Base-by-base conservation (phyloP, 2,113 vertebrate species). In the Gavia stellata region DNA sequence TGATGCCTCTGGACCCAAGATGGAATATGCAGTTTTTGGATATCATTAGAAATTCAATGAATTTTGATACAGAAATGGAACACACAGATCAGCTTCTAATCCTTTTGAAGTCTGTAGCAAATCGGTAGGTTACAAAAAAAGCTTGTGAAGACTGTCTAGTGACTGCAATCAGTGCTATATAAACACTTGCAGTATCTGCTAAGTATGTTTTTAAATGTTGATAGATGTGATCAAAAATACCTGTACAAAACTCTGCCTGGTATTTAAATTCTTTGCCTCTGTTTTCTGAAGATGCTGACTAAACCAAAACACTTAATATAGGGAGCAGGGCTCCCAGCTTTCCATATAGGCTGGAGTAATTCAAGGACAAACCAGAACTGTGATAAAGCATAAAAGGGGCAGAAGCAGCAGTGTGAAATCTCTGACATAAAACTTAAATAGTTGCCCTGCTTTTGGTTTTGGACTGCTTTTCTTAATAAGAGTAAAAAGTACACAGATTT, bases 11-110 rank as follows among this genome's bases (percentile, higher is more conserved):
- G 96, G 99, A 99, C 94, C 99, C 99, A 97, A 99, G 99, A 26
- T 99, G 99, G 99, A 99, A 99, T 96, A 98, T 99, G 95, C 99
- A 99, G 71, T 98, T 99, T 93, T 97, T 99, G 97, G 99, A 99
- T 86, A 99, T 99, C 82, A 96, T 99, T 85, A 98, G 98, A 88
- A 99, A 99, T 98, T 99, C 99, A 0, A 95, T 99, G 94, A 99
- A 98, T 94, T 99, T 99, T 94, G 99, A 99, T 89, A 98, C 99
- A 50, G 98, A 99, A 86, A 98, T 98, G 19, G 97, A 99, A 63
- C 97, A 97, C 78, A 98, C 98, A 81, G 96, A 97, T 52, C 98
- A 99, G 88, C 98, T 99, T 52, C 98, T 99, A 95, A 97, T 97
- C 29, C 98, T 98, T 36, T 94, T 99, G 89, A 98, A 99, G 73